Evolutionary conservation across 1,140 invertebrate species (phyloP).

Genomic region (Ceratina australensis): DNA sequence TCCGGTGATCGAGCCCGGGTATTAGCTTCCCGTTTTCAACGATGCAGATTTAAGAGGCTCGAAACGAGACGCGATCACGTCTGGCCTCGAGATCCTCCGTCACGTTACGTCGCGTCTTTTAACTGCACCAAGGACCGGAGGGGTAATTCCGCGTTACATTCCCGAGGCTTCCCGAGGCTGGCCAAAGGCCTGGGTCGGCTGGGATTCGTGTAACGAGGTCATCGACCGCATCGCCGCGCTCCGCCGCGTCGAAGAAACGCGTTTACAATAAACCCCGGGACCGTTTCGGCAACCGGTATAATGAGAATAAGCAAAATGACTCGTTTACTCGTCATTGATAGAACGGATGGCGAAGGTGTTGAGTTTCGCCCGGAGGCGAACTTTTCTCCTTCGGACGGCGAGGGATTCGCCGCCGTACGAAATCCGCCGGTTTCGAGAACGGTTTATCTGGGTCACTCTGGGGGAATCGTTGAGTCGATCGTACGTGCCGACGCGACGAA

Average conservation of each 20-base stretch:
- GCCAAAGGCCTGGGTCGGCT: constrained; percentile 41
- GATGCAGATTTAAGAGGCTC: constrained; percentile 1
- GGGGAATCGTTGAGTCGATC: not conserved
- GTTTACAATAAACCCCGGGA: not conserved
- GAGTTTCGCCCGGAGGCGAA: not conserved
- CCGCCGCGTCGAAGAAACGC: constrained; percentile 21
- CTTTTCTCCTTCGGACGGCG: not conserved
- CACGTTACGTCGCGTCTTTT: constrained; percentile 45
- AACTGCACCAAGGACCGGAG: constrained; percentile 17
- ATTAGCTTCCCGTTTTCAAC: not conserved
- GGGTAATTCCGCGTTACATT: constrained; percentile 45
- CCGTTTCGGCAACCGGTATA: not conserved
- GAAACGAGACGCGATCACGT: constrained; percentile 23
- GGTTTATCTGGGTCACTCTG: constrained; percentile 19
- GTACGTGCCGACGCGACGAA: constrained; percentile 11
- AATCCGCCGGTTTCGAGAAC: not conserved
- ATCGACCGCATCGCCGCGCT: constrained; percentile 17
- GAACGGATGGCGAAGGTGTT: not conserved
- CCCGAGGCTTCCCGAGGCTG: constrained; percentile 46
- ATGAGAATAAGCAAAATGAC: constrained; percentile 3
- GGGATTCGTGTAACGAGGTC: constrained; percentile 42
- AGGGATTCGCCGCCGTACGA: not conserved
- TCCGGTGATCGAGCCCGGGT: constrained; percentile 3
- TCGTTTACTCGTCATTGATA: constrained; percentile 9
- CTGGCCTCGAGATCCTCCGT: constrained; percentile 40